Evolutionary conservation across 2,113 vertebrate genomes (phyloP).

Genomic region (Peromyscus californicus): DNA sequence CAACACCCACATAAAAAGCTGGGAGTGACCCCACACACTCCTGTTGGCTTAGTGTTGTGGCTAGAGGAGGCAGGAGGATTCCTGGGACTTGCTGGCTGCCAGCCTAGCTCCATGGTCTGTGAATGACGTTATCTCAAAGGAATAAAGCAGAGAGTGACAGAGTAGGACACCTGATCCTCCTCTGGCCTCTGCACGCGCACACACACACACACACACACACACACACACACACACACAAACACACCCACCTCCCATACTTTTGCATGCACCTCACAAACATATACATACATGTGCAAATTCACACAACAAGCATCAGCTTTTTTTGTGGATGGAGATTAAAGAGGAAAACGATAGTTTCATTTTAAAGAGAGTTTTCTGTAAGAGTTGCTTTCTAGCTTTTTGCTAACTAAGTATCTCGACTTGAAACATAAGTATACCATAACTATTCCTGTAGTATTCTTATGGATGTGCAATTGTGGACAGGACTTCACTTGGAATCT

Average conservation of each 20-base stretch:
- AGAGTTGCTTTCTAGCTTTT: constrained; percentile 4
- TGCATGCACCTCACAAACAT: neutral
- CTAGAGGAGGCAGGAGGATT: no score
- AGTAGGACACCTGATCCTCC: no score
- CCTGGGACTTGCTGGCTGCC: neutral
- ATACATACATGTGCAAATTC: neutral
- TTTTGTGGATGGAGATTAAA: constrained; percentile 21
- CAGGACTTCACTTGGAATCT: neutral
- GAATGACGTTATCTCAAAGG: neutral
- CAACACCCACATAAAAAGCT: neutral
- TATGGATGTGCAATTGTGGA: neutral
- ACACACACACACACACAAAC: neutral
- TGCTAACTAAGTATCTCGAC: neutral
- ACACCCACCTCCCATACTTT: neutral
- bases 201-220: neutral
- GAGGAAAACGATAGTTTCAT: neutral
- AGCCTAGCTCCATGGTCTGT: neutral
- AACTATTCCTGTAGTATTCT: neutral
- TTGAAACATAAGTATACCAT: neutral
- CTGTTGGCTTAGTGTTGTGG: neutral
- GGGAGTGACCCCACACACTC: neutral
- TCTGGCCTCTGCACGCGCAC: neutral
- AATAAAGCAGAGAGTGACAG: neutral
- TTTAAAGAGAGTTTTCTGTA: constrained; percentile 48
- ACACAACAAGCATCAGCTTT: neutral